phyloP scores from a whole-genome alignment of 2,797 vertebrate genomes.

The Dermochelys coriacea region DNA sequence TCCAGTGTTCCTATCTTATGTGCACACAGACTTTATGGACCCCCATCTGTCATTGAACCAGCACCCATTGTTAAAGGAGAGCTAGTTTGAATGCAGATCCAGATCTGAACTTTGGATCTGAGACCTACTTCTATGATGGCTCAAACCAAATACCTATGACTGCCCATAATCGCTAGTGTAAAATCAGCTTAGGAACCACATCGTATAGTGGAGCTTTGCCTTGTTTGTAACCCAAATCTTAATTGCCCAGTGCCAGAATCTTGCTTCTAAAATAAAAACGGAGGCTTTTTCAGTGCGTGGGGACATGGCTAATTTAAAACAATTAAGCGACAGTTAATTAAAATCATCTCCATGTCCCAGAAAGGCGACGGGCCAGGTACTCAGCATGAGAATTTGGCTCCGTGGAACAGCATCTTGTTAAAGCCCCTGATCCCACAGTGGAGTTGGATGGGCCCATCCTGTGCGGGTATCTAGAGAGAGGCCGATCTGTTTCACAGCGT shows the following conservation, averaged over 20 bases:
- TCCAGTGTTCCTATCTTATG: rapidly evolving
- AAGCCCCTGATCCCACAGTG: neutral
- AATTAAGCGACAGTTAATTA: slow-evolving; percentile 81
- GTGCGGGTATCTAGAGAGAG: neutral
- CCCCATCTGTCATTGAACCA: rapidly evolving
- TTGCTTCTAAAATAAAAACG: slow-evolving; percentile 46
- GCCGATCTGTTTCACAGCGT: slow-evolving; percentile 29
- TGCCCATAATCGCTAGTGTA: neutral
- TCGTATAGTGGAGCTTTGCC: rapidly evolving
- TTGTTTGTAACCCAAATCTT: neutral
- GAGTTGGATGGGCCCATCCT: slow-evolving; percentile 26
- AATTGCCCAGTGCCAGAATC: slow-evolving; percentile 24
- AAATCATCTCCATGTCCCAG: slow-evolving; percentile 74
- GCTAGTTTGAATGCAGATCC: neutral
- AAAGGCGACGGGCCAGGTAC: slow-evolving; percentile 75
- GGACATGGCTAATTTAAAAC: slow-evolving; percentile 78
- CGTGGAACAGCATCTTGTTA: neutral
- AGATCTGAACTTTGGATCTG: rapidly evolving
- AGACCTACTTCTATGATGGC: rapidly evolving
- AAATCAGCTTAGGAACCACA: neutral
- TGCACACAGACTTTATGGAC: neutral
- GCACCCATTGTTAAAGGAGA: neutral
- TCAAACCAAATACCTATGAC: neutral
- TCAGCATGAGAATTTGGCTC: slow-evolving; percentile 2
- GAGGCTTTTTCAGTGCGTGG: neutral